Conservation (phyloP, 2,113 vertebrate genomes). For the Smithornis capensis region DNA sequence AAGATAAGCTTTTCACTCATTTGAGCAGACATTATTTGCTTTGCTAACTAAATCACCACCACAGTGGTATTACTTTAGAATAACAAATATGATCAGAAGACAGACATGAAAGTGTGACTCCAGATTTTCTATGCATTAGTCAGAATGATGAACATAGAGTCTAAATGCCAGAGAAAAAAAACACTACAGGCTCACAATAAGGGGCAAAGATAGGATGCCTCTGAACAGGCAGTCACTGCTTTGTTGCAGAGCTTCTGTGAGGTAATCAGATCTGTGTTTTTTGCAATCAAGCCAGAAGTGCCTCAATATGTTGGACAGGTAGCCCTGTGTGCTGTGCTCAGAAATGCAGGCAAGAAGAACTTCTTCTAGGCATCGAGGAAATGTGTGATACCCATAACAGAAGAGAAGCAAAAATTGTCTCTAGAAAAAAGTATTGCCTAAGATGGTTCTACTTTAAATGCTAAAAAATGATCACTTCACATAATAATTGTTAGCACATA, state of each 20-base stretch:
- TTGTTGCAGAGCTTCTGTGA: not conserved
- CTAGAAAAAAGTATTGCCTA: not conserved
- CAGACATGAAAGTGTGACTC: not conserved
- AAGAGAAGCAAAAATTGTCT: not conserved
- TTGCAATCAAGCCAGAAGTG: not conserved
- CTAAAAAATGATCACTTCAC: not conserved
- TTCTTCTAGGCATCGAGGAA: not conserved
- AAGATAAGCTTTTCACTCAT: not conserved
- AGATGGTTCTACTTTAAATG: not conserved
- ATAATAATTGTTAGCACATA: not conserved
- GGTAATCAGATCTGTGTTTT: not conserved
- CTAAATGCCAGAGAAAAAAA: not conserved
- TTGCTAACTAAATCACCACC: not conserved
- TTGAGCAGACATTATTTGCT: not conserved
- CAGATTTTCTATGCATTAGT: slow-evolving; percentile 7
- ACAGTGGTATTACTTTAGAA: not conserved
- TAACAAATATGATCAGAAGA: not conserved
- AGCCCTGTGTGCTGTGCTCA: not conserved
- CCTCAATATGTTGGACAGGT: not conserved
- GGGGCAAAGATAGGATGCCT: not conserved
- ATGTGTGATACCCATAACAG: not conserved
- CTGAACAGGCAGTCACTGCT: not conserved
- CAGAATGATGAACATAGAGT: not conserved
- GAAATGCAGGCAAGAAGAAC: not conserved
- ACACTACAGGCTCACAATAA: not conserved